Evolutionary conservation across 2,113 vertebrate genomes (phyloP).

Genomic region (Podocnemis expansa): DNA sequence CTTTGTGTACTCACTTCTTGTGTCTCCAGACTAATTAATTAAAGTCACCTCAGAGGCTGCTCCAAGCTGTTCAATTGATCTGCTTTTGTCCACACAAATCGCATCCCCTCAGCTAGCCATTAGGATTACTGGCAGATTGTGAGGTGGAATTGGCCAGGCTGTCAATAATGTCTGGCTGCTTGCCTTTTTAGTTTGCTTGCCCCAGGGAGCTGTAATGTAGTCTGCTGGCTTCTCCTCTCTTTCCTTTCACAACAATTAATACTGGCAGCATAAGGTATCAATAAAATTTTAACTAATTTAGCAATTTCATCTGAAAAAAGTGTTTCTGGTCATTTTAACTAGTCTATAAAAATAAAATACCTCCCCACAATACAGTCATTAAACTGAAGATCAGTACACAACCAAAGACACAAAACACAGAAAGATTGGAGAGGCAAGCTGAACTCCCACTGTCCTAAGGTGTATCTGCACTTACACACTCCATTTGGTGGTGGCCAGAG

Average conservation of each 20-base stretch:
- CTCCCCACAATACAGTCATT: background rate
- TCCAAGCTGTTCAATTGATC: background rate
- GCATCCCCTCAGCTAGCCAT: background rate
- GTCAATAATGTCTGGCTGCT: background rate
- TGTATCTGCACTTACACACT: no score
- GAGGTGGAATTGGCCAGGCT: background rate
- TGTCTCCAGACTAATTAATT: background rate
- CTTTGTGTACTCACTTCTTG: background rate
- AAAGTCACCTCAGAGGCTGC: background rate
- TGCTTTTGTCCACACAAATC: background rate
- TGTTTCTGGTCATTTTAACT: background rate
- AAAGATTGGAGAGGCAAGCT: background rate
- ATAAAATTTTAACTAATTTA: constrained; percentile 9
- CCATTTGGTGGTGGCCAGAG: no score
- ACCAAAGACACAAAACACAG: background rate
- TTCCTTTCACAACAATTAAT: background rate
- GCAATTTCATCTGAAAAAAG: background rate
- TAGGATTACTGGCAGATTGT: background rate
- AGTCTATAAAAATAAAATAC: background rate
- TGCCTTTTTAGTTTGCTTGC: background rate
- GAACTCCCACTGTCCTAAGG: background rate
- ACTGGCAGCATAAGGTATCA: background rate
- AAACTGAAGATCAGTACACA: background rate
- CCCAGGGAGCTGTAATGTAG: background rate
- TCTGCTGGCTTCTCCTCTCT: background rate